Evolutionary conservation across 2,797 vertebrate species (phyloP).

Genomic region (Gymnocypris eckloni): DNA sequence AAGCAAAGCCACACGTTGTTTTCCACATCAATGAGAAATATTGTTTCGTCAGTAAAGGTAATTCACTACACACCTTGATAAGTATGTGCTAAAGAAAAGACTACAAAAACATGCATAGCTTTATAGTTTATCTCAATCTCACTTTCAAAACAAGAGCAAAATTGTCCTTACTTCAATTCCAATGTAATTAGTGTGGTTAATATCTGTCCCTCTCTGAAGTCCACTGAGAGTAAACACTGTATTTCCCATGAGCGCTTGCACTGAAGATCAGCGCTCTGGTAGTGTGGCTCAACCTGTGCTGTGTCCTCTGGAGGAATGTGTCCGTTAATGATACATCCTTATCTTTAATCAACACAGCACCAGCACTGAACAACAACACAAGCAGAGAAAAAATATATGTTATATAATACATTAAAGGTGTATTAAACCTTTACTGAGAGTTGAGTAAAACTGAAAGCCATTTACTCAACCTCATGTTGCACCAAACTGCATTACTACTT

Average conservation of each 20-base stretch:
- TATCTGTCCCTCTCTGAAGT: constrained; percentile 5
- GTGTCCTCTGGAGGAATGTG: constrained; percentile 31
- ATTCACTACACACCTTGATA: not conserved
- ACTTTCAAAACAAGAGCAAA: constrained; percentile 4
- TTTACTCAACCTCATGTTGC: not conserved
- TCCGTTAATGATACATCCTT: constrained; percentile 6
- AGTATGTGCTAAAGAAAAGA: not conserved
- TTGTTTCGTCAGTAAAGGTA: not conserved
- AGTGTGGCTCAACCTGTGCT: constrained; percentile 11
- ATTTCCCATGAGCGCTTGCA: constrained; percentile 41
- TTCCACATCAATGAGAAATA: not conserved
- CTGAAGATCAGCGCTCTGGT: not conserved
- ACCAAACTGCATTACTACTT: not conserved
- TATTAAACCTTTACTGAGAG: not conserved
- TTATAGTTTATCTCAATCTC: not conserved
- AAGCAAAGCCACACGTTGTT: not conserved
- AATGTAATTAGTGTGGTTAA: constrained; percentile 38
- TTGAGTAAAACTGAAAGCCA: not conserved
- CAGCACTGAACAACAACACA: constrained; percentile 6
- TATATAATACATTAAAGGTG: not conserved
- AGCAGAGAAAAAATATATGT: not conserved
- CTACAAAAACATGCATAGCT: not conserved
- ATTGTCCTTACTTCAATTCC: constrained; percentile 32
- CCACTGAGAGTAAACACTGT: constrained; percentile 20
- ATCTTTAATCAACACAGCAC: constrained; percentile 21